These are phyloP conservation scores for Pristionchus exspectatus DNA, from an alignment of 2,888 invertebrate species.

Conservation along the genomic window DNA sequence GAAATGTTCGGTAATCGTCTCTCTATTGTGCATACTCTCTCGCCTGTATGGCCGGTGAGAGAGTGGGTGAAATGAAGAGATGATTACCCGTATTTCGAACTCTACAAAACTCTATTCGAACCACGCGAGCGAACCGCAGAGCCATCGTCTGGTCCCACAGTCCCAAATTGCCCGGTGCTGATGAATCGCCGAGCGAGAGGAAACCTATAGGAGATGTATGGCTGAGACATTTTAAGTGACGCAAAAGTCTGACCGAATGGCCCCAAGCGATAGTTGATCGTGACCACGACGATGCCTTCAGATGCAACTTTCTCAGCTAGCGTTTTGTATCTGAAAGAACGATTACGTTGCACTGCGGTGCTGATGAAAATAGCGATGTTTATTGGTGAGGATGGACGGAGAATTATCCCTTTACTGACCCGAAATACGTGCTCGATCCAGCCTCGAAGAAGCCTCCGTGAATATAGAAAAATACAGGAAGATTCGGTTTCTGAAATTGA, in stretches of 20 bases:
- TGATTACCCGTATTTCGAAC: too few species aligned
- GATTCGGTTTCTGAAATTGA: conserved; percentile 50
- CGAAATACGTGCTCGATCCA: conserved; percentile 52
- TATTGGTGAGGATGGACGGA: too few species aligned
- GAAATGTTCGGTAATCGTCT: too few species aligned
- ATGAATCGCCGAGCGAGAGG: conserved; percentile 66
- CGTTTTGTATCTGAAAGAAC: conserved; percentile 58
- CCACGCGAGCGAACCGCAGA: conserved; percentile 65
- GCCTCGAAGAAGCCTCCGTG: conserved; percentile 69
- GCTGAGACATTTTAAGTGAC: background rate
- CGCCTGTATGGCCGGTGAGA: too few species aligned
- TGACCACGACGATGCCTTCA: conserved; percentile 68
- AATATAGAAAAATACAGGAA: conserved; percentile 67
- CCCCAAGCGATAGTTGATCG: conserved; percentile 68
- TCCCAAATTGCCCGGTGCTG: conserved; percentile 67
- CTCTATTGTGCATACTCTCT: too few species aligned
- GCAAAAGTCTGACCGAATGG: conserved; percentile 60
- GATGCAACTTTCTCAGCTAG: conserved; percentile 66
- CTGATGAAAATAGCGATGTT: too few species aligned
- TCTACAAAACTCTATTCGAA: too few species aligned
- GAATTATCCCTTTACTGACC: background rate
- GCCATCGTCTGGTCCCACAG: conserved; percentile 69
- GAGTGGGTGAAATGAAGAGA: too few species aligned
- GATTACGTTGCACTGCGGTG: too few species aligned
- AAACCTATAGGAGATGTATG: conserved; percentile 57